Base-by-base conservation (phyloP, 53 echinoderm and acorn worm genomes). In the Pentamera pediparva region DNA sequence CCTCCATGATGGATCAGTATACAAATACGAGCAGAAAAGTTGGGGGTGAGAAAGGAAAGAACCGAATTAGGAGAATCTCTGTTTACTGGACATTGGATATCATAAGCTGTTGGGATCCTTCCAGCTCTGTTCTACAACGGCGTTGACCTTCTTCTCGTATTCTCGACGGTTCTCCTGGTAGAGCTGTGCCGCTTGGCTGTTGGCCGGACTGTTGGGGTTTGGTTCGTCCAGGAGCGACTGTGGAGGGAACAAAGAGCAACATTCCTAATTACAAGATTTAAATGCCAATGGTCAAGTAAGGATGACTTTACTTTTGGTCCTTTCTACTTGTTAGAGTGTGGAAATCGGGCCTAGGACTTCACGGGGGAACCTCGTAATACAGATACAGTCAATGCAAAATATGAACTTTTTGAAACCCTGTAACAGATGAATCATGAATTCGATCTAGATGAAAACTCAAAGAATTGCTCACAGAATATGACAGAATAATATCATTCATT, bases 161-260 rank as follows among this genome's bases (percentile, higher is more conserved):
- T 98, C 98, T 34, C 98, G 55, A 70, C 98, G 43, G 82, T 98
- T 98, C 62, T 98, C 98, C 76, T 92, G 98, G 81, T 98, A 98
- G 20, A 98, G 91, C 79, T 98, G 98, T n/a, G 98, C 98, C 18
- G 98, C 98, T 61, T 75, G 89, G 75, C 98, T 98, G 78, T 98
- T 98, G 52, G 98, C 98, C 32, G 98, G 98, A 82, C 98, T 98
- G 75, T 98, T 98, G 19, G 98, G 98, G 78, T 98, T 98, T 27
- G 98, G 98, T 64, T 98, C 98, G 63, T 98, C 98, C 61, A 98
- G 84, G 78, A 98, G 78, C 2, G 98, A 98, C 98, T 98, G 78
- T 17, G 56, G 61, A 73, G 1, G 45, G 19, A 32, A 37, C 48
- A 24, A 65, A 34, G 36, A 71, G 65, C 33, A 33, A n/a, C 0